Conservation (phyloP, 2,888 invertebrate genomes). For the Slavum lentiscoides region DNA sequence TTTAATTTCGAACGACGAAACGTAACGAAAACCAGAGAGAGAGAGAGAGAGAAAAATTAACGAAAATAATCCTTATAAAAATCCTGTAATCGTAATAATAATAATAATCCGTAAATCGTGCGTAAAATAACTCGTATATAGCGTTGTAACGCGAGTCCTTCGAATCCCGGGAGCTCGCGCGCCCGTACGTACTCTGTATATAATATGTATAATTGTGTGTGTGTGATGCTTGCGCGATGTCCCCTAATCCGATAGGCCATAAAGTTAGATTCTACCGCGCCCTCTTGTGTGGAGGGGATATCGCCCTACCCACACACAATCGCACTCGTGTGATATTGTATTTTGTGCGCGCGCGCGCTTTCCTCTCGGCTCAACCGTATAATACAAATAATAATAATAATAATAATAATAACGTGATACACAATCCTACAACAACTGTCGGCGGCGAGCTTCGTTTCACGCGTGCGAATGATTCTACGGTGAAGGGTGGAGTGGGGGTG, state of each 20-base stretch:
- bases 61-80: background rate
- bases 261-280: background rate
- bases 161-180: background rate
- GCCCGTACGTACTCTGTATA: background rate
- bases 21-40: background rate
- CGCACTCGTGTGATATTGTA: background rate
- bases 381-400: background rate
- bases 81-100: background rate
- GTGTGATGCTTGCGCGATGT: background rate
- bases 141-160: background rate
- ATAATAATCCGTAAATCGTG: background rate
- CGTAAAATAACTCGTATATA: background rate
- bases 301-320: conserved; percentile 2
- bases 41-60: background rate
- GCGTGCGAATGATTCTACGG: too few relatives aligned
- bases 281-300: background rate
- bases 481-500: too few relatives aligned
- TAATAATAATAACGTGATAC: background rate
- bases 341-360: background rate
- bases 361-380: background rate
- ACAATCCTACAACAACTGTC: background rate
- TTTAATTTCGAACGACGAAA: too few relatives aligned
- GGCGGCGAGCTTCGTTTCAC: too few relatives aligned
- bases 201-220: background rate
- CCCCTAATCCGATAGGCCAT: conserved; percentile 27